phyloP scores from a whole-genome alignment of 2,797 vertebrate genomes.

The Acipenser ruthenus region DNA sequence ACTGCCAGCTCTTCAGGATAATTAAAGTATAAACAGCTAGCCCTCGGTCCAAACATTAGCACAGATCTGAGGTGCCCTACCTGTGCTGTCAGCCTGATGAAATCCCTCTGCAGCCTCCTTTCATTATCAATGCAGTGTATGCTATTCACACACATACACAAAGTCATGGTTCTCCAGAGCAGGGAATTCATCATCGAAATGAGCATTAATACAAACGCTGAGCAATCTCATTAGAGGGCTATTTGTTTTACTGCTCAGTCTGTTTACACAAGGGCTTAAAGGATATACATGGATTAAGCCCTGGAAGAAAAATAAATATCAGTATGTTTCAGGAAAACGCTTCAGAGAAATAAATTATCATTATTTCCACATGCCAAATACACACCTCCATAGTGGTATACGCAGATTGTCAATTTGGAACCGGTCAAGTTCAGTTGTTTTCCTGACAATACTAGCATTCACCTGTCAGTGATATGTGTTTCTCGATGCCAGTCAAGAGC shows the following conservation, averaged over 20 bases:
- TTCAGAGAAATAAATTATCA: background rate
- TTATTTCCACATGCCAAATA: background rate
- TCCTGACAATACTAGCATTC: too few relatives aligned
- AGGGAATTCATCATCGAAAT: conserved; percentile 1
- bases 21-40: background rate
- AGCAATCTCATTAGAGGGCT: conserved; percentile 37
- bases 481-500: too few relatives aligned
- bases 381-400: too few relatives aligned
- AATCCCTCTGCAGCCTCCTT: background rate
- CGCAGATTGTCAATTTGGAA: too few relatives aligned
- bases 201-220: conserved; percentile 29
- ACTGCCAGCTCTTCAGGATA: background rate
- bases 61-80: background rate
- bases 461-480: too few relatives aligned
- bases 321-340: background rate
- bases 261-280: conserved; percentile 30
- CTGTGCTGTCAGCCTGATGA: background rate
- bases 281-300: conserved; percentile 14
- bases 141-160: conserved; percentile 2
- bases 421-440: too few relatives aligned
- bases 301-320: conserved; percentile 6
- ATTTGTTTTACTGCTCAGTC: conserved; percentile 19
- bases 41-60: background rate
- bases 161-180: background rate
- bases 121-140: background rate